These are phyloP conservation scores for Sinella curviseta DNA, from an alignment of 1,140 invertebrate species.

Conservation along the genomic window DNA sequence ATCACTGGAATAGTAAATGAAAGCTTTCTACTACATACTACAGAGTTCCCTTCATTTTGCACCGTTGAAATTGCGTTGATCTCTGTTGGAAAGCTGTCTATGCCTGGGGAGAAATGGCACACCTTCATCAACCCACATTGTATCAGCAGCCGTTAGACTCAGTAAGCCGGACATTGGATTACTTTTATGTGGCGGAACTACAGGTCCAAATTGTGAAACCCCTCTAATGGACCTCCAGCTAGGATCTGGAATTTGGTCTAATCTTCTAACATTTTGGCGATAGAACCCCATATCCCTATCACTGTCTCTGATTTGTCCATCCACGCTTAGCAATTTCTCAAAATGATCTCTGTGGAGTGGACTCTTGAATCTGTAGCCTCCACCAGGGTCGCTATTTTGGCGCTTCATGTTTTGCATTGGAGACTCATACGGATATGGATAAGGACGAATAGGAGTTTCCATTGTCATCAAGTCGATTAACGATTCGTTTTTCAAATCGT, in stretches of 20 bases:
- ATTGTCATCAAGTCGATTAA: background rate
- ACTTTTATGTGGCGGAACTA: background rate
- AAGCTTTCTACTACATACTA: too few species aligned
- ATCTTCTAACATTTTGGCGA: background rate
- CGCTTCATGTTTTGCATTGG: background rate
- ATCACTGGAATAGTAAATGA: too few species aligned
- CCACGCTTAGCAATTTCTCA: conserved; percentile 8
- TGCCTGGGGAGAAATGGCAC: background rate
- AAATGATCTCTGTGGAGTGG: background rate
- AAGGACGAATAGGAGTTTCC: background rate
- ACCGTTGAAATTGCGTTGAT: too few species aligned
- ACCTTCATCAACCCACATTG: background rate
- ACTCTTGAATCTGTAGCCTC: conserved; percentile 13
- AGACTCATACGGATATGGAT: background rate
- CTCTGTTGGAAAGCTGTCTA: background rate
- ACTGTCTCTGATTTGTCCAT: conserved; percentile 9
- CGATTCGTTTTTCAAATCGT: background rate
- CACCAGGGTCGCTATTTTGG: background rate
- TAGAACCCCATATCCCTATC: background rate
- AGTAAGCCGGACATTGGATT: background rate
- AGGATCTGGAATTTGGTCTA: conserved; percentile 5
- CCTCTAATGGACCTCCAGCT: conserved; percentile 2
- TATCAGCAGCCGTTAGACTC: background rate
- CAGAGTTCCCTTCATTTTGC: too few species aligned
- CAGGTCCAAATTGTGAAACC: background rate